Conservation (phyloP, 2,113 vertebrate genomes). For the Blennius ocellaris region DNA sequence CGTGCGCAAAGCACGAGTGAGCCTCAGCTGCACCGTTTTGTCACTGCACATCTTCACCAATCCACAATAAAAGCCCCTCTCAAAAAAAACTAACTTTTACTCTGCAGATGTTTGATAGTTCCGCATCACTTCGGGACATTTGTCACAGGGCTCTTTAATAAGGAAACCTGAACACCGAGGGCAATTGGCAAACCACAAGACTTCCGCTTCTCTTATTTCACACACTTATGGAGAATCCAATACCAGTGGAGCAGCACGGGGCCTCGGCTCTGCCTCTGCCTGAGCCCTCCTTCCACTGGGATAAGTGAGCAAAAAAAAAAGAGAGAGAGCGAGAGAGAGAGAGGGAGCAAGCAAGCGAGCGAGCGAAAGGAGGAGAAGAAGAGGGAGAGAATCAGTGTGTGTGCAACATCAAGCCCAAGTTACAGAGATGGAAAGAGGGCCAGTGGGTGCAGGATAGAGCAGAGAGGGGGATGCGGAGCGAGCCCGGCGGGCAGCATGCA, state of each 20-base stretch:
- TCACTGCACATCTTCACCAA: slow-evolving; percentile 10
- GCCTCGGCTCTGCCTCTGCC: slow-evolving; percentile 34
- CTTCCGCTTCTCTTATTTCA: slow-evolving; percentile 76
- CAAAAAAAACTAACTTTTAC: slow-evolving; percentile 47
- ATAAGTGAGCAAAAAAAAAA: slow-evolving; percentile 39
- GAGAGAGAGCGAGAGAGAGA: slow-evolving; percentile 22
- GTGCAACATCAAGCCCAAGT: slow-evolving; percentile 53
- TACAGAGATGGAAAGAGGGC: slow-evolving; percentile 55
- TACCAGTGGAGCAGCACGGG: slow-evolving; percentile 52
- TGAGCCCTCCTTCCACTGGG: slow-evolving; percentile 50
- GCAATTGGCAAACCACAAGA: slow-evolving; percentile 54
- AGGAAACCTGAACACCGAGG: slow-evolving; percentile 38
- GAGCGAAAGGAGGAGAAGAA: background rate
- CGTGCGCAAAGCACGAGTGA: too few relatives aligned
- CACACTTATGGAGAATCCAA: slow-evolving; percentile 74
- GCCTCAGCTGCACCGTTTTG: background rate
- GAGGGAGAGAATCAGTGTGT: slow-evolving; percentile 7
- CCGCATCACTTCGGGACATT: slow-evolving; percentile 23
- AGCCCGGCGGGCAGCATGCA: slow-evolving; percentile 28
- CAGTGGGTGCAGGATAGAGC: slow-evolving; percentile 53
- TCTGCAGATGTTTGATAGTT: slow-evolving; percentile 5
- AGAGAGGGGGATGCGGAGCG: slow-evolving; percentile 25
- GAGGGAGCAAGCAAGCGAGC: too few relatives aligned
- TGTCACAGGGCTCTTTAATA: slow-evolving; percentile 36
- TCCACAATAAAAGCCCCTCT: background rate